Base-by-base conservation (phyloP, 2,113 vertebrate genomes). In the Suricata suricatta region DNA sequence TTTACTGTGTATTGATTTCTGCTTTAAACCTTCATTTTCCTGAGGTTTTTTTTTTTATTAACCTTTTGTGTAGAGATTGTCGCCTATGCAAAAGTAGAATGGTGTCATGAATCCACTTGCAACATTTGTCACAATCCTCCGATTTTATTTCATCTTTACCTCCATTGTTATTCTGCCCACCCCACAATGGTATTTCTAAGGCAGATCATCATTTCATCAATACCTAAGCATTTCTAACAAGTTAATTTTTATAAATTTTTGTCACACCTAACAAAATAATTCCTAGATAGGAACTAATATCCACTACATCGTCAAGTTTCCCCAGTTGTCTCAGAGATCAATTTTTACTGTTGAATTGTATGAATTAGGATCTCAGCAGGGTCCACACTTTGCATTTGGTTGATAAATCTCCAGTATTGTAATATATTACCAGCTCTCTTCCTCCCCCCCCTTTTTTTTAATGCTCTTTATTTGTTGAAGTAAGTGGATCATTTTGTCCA, bases 1-100 rank as follows among this genome's bases (percentile, higher is more conserved):
- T 57, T 57, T 57, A 21, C 57, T 9, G 21, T 60, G 27, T 60
- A 82, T 69, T 87, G 31, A 64, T 38, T 81, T 88, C 21, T 80
- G 19, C 63, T 87, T 74, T 44, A 90, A 90, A 83, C n/a, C 44
- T 66, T 92, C 38, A 92, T 92, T 92, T 83, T 69, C 81, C 86
- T 83, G 17, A 72, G 77, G n/a, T 17, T 52, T 52, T 89, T 72
- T 72, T 5, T 10, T 72, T 5, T 10, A 52, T 69, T 33, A 74
- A 82, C 25, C 54, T n/a, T 82, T 83, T 83, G 44, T 82, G 19
- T 71, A 60, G n/a, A 76, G 33, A 66, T 84, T 44, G 84, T 74
- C 44, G 83, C 5, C n/a, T 63, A 41, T 5, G 41, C 33, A 72
- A 83, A 52, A 71, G 68, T 83, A 76, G 74, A 90, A 83, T 27